Conservation (phyloP, 2,113 vertebrate species). For the Jacana jacana region DNA sequence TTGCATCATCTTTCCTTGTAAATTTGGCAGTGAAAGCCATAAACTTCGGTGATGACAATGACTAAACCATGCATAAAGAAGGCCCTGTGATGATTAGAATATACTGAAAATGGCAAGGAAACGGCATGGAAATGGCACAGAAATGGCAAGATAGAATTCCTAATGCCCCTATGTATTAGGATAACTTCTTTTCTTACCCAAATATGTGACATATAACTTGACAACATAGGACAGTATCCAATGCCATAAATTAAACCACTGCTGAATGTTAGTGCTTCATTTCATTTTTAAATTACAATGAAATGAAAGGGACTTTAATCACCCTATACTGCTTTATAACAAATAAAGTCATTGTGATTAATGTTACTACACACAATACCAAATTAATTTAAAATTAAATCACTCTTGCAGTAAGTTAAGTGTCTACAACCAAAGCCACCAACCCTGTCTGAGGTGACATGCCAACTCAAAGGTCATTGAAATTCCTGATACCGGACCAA, state of each 20-base stretch:
- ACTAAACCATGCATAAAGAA: not conserved
- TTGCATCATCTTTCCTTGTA: not conserved
- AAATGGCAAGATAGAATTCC: not conserved
- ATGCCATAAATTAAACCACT: not conserved
- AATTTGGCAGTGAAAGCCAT: not conserved
- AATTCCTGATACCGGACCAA: not conserved
- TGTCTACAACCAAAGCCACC: not conserved
- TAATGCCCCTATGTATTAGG: not conserved
- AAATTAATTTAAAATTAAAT: not conserved
- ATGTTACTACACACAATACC: not conserved
- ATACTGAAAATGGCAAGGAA: not conserved
- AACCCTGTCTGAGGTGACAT: not conserved
- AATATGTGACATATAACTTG: not conserved
- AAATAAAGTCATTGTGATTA: not conserved
- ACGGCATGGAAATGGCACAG: not conserved
- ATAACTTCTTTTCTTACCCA: not conserved
- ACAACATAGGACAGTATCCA: not conserved
- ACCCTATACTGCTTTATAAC: not conserved
- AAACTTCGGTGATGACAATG: not conserved
- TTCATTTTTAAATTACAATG: not conserved
- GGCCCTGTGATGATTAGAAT: not conserved
- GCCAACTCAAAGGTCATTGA: not conserved
- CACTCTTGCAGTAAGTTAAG: not conserved
- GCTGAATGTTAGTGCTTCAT: not conserved
- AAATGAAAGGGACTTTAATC: not conserved